A percentile compares a stretch with the other conserved stretches of the same genome.
Conservation (phyloP, 2,888 invertebrate genomes). For the Auanema sp. region DNA sequence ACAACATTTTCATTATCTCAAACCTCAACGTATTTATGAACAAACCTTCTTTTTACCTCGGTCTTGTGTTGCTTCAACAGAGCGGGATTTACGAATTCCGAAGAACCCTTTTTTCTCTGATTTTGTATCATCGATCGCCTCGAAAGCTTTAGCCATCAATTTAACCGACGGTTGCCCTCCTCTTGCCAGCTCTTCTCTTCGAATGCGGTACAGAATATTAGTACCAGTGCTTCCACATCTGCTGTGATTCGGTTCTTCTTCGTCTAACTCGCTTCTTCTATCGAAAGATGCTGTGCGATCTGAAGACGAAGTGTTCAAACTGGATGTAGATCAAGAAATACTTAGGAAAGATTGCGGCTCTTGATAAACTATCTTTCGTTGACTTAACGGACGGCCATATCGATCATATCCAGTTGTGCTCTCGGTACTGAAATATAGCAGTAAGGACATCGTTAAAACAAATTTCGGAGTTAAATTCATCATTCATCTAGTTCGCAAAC, state of each 20-base stretch:
- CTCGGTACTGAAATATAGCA: slow-evolving; percentile 32
- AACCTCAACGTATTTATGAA: slow-evolving; percentile 3
- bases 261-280: slow-evolving; percentile 20
- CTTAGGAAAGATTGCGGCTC: slow-evolving; percentile 58
- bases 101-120: slow-evolving; percentile 51
- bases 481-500: neutral
- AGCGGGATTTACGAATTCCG: slow-evolving; percentile 59
- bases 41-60: slow-evolving; percentile 29
- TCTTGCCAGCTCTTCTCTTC: slow-evolving; percentile 60
- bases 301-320: slow-evolving; percentile 8
- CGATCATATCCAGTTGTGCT: slow-evolving; percentile 37
- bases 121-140: slow-evolving; percentile 52
- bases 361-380: slow-evolving; percentile 41
- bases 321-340: slow-evolving; percentile 18
- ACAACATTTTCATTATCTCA: neutral
- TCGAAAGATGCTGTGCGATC: slow-evolving; percentile 26
- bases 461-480: neutral
- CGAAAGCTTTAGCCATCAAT: slow-evolving; percentile 58
- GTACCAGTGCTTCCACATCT: slow-evolving; percentile 30
- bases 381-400: slow-evolving; percentile 34
- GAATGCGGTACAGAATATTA: slow-evolving; percentile 60
- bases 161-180: slow-evolving; percentile 61
- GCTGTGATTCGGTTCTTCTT: slow-evolving; percentile 15
- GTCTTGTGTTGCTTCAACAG: slow-evolving; percentile 51
- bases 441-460: neutral